Conservation (phyloP, 1,140 invertebrate genomes). For the Maconellicoccus hirsutus region DNA sequence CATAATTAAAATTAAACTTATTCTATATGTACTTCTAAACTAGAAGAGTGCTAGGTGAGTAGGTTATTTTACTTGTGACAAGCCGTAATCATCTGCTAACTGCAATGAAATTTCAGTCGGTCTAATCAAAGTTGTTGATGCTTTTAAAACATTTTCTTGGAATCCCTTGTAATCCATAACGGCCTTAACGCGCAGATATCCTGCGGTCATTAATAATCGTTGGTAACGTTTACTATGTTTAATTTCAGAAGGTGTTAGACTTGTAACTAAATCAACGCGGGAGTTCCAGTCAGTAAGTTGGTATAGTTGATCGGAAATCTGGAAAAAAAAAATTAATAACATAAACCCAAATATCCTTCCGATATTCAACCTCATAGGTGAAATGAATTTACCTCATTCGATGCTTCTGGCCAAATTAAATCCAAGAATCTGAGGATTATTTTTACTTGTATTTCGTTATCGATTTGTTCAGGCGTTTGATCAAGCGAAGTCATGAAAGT, state of each 20-base stretch:
- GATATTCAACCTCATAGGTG: neutral
- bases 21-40: neutral
- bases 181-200: constrained; percentile 46
- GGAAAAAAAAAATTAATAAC: constrained; percentile 24
- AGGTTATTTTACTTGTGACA: constrained; percentile 39
- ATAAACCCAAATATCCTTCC: neutral
- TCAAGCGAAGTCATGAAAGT: constrained; percentile 22
- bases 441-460: constrained; percentile 28
- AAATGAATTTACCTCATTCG: constrained; percentile 25
- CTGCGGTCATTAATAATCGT: constrained; percentile 30
- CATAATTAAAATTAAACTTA: neutral
- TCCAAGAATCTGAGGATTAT: constrained; percentile 29
- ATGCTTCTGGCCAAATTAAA: constrained; percentile 29
- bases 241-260: constrained; percentile 26
- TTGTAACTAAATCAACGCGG: constrained; percentile 34
- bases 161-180: constrained; percentile 39
- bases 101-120: constrained; percentile 42
- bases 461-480: constrained; percentile 16
- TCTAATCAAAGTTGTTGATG: constrained; percentile 48
- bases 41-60: neutral
- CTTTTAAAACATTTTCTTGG: constrained; percentile 35
- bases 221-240: constrained; percentile 29
- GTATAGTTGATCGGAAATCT: constrained; percentile 37
- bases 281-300: constrained; percentile 35
- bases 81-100: constrained; percentile 49